phyloP scores from a whole-genome alignment of 30 jellyfish, hydroid and myxozoan species.

The Turritopsis rubra region DNA sequence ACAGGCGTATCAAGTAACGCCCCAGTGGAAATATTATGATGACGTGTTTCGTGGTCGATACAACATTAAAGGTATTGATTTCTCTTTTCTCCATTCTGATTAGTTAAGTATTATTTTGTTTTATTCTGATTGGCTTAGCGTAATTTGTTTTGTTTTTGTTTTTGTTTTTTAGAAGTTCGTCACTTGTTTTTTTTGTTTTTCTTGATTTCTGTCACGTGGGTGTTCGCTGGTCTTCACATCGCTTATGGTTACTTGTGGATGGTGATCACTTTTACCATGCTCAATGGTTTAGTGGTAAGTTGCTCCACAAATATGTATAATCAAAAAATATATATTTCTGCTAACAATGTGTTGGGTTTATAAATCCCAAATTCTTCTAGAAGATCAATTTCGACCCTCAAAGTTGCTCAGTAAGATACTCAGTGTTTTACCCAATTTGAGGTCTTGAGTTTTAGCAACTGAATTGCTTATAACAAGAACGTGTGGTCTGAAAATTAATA shows the following conservation, averaged over 20 bases:
- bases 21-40: conserved; percentile 96
- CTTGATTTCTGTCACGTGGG: conserved; percentile 64
- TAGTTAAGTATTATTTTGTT: background rate
- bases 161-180: conserved; percentile 64
- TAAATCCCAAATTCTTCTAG: too few relatives aligned
- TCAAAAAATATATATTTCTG: background rate
- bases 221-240: conserved; percentile 90
- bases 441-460: too few relatives aligned
- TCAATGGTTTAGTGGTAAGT: conserved; percentile 69
- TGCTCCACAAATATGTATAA: too few relatives aligned
- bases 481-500: too few relatives aligned
- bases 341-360: too few relatives aligned
- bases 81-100: background rate
- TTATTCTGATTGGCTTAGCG: background rate
- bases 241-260: conserved; percentile 79
- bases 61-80: conserved; percentile 64
- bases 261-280: conserved; percentile 60
- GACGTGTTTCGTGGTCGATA: conserved; percentile 80
- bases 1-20: conserved; percentile 90
- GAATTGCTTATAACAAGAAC: too few relatives aligned
- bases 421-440: too few relatives aligned
- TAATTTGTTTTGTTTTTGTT: conserved; percentile 7
- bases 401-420: too few relatives aligned
- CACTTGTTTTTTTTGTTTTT: conserved; percentile 49
- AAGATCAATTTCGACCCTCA: too few relatives aligned